These are phyloP conservation scores for Saccostrea cuccullata DNA, from an alignment of 1,140 invertebrate species.

Conservation along the genomic window DNA sequence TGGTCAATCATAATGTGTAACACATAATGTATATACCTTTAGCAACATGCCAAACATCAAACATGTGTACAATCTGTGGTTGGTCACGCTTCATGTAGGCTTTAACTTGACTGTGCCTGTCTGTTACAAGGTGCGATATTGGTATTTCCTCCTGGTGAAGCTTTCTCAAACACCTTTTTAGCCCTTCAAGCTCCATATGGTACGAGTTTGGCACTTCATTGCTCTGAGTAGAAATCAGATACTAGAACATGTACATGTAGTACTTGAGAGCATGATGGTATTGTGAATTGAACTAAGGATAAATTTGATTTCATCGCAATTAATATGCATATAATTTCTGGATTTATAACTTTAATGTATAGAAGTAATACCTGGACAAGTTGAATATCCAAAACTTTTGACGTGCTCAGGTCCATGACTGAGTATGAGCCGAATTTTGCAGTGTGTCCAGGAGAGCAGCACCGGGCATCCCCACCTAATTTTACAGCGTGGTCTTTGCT, in stretches of 20 bases:
- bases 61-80: slow-evolving; percentile 20
- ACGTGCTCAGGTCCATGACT: slow-evolving; percentile 50
- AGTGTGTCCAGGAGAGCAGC: slow-evolving; percentile 56
- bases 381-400: slow-evolving; percentile 52
- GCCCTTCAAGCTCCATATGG: too few relatives aligned
- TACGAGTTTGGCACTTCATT: too few relatives aligned
- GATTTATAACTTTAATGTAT: too few relatives aligned
- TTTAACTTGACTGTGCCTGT: slow-evolving; percentile 38
- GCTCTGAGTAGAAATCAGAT: too few relatives aligned
- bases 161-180: too few relatives aligned
- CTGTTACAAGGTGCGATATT: slow-evolving; percentile 14
- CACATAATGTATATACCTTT: slow-evolving; percentile 44
- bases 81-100: slow-evolving; percentile 37
- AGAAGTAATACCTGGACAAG: slow-evolving; percentile 52
- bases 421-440: slow-evolving; percentile 60
- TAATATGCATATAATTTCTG: background rate
- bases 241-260: background rate
- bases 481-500: background rate
- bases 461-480: slow-evolving; percentile 43
- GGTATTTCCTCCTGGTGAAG: too few relatives aligned
- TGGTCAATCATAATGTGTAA: too few relatives aligned
- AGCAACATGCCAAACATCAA: slow-evolving; percentile 59
- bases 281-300: background rate
- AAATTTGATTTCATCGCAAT: background rate
- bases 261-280: background rate